phyloP scores from a whole-genome alignment of 1,140 invertebrate species.

The Nixonia krombeini region DNA sequence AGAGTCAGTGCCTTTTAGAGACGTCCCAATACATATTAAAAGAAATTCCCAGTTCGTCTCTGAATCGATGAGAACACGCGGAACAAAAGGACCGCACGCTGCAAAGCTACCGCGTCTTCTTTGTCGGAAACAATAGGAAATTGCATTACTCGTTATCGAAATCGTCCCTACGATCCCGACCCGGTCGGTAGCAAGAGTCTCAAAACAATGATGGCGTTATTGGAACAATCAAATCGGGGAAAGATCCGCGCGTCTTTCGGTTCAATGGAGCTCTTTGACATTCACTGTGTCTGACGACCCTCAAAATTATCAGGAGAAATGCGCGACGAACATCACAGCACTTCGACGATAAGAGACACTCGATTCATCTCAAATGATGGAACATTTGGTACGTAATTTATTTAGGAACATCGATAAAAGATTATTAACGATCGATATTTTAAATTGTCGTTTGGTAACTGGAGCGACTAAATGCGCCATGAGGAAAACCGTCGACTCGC shows the following conservation, averaged over 20 bases:
- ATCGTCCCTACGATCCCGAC: constrained; percentile 11
- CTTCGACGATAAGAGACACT: no score
- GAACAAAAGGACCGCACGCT: constrained; percentile 9
- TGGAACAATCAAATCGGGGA: constrained; percentile 11
- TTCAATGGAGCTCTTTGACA: neutral
- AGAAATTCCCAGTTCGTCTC: constrained; percentile 15
- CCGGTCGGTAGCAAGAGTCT: constrained; percentile 12
- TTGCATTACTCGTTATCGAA: constrained; percentile 26
- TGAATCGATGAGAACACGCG: constrained; percentile 5
- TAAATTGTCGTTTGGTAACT: no score
- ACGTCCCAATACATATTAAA: constrained; percentile 6
- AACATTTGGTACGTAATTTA: no score
- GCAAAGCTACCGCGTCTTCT: constrained; percentile 18
- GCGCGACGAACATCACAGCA: no score
- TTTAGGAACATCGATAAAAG: no score
- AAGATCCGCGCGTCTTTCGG: constrained; percentile 1
- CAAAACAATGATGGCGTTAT: constrained; percentile 15
- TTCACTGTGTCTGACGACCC: neutral
- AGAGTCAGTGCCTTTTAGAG: neutral
- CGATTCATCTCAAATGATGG: no score
- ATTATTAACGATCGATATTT: no score
- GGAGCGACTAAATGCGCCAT: no score
- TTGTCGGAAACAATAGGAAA: constrained; percentile 19
- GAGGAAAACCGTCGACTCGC: no score
- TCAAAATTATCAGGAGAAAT: neutral